Evolutionary conservation across 2,797 vertebrate genomes (phyloP), one percentile per base, ranked within the genome.

Genomic region (Danio jaintianensis): DNA sequence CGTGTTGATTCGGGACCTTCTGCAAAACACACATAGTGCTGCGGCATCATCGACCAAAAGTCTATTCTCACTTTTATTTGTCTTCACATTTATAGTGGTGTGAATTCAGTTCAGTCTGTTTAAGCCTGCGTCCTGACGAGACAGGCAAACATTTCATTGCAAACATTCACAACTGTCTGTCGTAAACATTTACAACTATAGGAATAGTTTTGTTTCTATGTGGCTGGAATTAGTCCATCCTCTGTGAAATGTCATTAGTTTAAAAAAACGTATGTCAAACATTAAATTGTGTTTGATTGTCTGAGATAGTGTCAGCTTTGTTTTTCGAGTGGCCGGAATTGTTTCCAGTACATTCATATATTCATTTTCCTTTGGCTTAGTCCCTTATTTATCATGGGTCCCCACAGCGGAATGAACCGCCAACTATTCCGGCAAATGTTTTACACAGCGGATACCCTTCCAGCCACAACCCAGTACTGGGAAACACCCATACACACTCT

Each of bases 1-100:
- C 78, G 71, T 52, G 56, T 43, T 80, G 67, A 79, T 62, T 76
- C 50, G 40, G 29, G 68, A 64, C 55, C 80, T 75, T 55, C 47
- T 64, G 56, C 66, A 59, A 72, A 59, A 66, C 81, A 74, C 76
- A 42, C 59, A 53, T 18, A 13, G 42, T 69, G 56, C 50, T 66
- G 62, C 10, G 16, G 50, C 53, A 73, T 50, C 12, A 61, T 45
- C 15, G 22, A 8, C 10, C 6, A 56, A 76, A 76, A 29, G 4
- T 10, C 48, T 56, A 9, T 53, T 36, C 11, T 53, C 40, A 16
- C 15, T 72, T 12, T 13, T 29, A 58, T 45, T 56, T 42, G 29
- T 29, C 29, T 29, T 29, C 3, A 29, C 29, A 75, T n/a, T 62
- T 18, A 75, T n/a, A 53, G n/a, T 16, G n/a, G 12, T 40, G 5